A percentile compares a stretch with the other conserved stretches of the same genome.
Conservation (phyloP, 2,888 invertebrate genomes). For the Enchytraeus crypticus region DNA sequence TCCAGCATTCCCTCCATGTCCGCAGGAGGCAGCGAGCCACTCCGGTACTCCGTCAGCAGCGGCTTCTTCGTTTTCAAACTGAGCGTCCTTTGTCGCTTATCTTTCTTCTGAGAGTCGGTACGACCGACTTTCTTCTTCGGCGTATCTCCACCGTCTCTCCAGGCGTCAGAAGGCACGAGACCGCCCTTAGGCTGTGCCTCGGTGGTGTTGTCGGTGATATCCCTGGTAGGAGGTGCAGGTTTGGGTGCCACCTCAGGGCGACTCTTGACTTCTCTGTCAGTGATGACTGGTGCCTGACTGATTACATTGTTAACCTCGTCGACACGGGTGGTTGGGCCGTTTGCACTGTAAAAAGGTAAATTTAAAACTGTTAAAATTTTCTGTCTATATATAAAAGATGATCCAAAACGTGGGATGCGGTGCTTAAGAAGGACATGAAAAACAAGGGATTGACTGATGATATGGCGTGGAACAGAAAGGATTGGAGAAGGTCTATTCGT, state of each 20-base stretch:
- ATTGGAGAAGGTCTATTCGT: no score
- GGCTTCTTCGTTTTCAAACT: conserved; percentile 81
- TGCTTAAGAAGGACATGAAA: no score
- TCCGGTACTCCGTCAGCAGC: conserved; percentile 30
- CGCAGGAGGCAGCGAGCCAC: conserved; percentile 59
- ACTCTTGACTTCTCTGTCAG: background rate
- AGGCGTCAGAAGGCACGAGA: conserved; percentile 17
- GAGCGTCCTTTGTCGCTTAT: conserved; percentile 61
- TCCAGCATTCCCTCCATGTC: conserved; percentile 85
- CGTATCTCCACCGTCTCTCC: conserved; percentile 13
- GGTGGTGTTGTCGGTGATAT: background rate
- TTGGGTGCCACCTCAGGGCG: background rate
- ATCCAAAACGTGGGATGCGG: no score
- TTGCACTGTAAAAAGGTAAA: no score
- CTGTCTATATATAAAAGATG: no score
- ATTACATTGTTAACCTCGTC: conserved; percentile 22
- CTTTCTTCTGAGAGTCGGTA: conserved; percentile 26
- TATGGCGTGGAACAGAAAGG: no score
- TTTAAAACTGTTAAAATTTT: no score
- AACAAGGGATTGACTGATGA: no score
- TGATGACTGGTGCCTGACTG: conserved; percentile 11
- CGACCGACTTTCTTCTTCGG: conserved; percentile 14
- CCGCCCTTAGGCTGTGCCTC: conserved; percentile 1
- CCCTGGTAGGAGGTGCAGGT: background rate
- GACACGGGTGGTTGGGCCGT: no score